Base-by-base conservation (phyloP, 2,113 vertebrate species). In the Otis tarda region DNA sequence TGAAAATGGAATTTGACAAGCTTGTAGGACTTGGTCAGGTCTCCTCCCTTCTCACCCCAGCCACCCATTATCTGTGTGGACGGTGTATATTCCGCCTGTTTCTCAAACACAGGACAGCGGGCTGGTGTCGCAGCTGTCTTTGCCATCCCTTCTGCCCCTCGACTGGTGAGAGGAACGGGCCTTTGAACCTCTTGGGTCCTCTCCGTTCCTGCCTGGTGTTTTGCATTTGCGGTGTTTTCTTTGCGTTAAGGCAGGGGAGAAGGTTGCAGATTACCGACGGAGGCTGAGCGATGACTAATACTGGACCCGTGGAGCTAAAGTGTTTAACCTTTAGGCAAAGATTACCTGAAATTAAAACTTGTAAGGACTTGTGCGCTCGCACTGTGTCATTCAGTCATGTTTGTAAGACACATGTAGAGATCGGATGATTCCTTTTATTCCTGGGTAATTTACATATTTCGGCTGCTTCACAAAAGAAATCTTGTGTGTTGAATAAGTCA, bases 401-500 rank as follows among this genome's bases (percentile, higher is more conserved):
- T 92, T 92, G 94, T 94, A 94, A 97, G 91, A 97, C 94, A 94
- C 87, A 91, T 79, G 87, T 96, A 96, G 57, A 93, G 83, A 94
- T 96, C 3, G 12, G 89, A 57, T 0, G 81, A 91, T 96, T 93
- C 65, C 82, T 91, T 97, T 97, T 94, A 94, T 95, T 96, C 71
- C 52, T 31, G 75, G 24, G 77, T 79, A 95, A 95, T 96, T 95
- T 94, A 94, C 83, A 63, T 96, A 94, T 94, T 95, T 93, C 96
- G 96, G 96, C 94, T 94, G 81, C 83, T 89, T 89, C 89, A 95
- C 94, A 96, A 96, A 96, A 95, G 92, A 94, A 96, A 87, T 21
- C 16, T 73, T 82, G 33, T 82, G 33, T 89, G 83, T 96, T 87
- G 47, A 92, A 45, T 93, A 94, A 94, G 81, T 89, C 73, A 76